phyloP scores from a whole-genome alignment of 2,113 vertebrate species.

The Tragelaphus scriptus region DNA sequence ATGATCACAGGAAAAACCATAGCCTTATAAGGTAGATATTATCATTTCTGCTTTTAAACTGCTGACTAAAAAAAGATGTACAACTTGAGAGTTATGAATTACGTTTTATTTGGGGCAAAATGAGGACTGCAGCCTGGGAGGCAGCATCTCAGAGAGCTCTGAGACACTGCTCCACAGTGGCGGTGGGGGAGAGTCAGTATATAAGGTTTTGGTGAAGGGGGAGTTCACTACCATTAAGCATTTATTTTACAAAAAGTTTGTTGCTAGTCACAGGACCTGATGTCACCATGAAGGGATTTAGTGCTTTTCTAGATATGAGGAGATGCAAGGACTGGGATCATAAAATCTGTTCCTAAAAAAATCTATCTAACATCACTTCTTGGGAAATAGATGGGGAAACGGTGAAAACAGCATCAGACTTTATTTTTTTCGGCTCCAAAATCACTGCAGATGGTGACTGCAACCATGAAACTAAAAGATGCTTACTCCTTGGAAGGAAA shows the following conservation, averaged over 20 bases:
- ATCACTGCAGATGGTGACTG: too few relatives aligned
- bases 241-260: not conserved
- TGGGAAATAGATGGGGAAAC: too few relatives aligned
- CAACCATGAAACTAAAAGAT: too few relatives aligned
- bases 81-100: not conserved
- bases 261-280: not conserved
- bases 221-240: not conserved
- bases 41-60: not conserved
- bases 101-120: not conserved
- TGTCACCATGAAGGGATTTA: not conserved
- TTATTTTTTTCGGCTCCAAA: too few relatives aligned
- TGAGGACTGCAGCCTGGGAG: not conserved
- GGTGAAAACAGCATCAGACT: too few relatives aligned
- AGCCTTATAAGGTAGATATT: not conserved
- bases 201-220: not conserved
- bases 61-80: not conserved
- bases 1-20: too few relatives aligned
- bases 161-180: not conserved
- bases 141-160: not conserved
- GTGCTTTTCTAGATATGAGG: not conserved
- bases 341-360: not conserved
- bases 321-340: not conserved
- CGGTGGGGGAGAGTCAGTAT: not conserved
- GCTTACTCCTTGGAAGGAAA: too few relatives aligned
- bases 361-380: too few relatives aligned